Base-by-base conservation (phyloP, 2,888 invertebrate genomes). In the Drosophila engyochracea region DNA sequence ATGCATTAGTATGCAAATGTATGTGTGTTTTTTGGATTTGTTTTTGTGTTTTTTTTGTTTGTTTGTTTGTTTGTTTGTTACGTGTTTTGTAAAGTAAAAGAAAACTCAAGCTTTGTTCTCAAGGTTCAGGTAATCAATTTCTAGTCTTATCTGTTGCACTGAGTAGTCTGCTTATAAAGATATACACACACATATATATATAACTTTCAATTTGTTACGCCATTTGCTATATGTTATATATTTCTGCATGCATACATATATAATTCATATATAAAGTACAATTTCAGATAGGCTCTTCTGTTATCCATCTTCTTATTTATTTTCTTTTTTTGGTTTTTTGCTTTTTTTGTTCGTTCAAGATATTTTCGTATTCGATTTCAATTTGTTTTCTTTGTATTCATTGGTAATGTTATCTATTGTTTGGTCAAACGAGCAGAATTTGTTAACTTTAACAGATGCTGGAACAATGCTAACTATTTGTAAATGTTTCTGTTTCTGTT, bases 71-170 rank as follows among this genome's bases (percentile, higher is more conserved):
- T 64, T 61, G 31, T 78, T 63, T 71, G 44, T 60, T 69, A 69
- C 51, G 53, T 69, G 53, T 75, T 63, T 81, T 62, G 39, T 85
- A 74, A 83, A 87, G 69, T 81, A 83, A 88, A 86, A 83, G 75
- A 85, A 78, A 84, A 84, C 89, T 89, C 76, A 85, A 89, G 78
- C 83, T 85, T 90, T 85, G 83, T 89, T 90, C 88, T 88, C 74
- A 85, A 85, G 90, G 86, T 85, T 86, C 86, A 86, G 86, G 86
- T 86, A 88, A 86, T 86, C 83, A 90, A 86, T 90, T 90, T 86
- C 90, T 86, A 86, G 86, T 86, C 86, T 86, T 86, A 77, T 88
- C 83, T 90, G 86, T 86, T 86, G 86, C 86, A 85, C 90, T 86
- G 89, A 90, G 89, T 90, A 86, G 86, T 86, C 86, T 88, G 86